Evolutionary conservation across 2,797 vertebrate genomes (phyloP), one percentile per base, ranked within the genome.

Genomic region (Pteropus rufus): DNA sequence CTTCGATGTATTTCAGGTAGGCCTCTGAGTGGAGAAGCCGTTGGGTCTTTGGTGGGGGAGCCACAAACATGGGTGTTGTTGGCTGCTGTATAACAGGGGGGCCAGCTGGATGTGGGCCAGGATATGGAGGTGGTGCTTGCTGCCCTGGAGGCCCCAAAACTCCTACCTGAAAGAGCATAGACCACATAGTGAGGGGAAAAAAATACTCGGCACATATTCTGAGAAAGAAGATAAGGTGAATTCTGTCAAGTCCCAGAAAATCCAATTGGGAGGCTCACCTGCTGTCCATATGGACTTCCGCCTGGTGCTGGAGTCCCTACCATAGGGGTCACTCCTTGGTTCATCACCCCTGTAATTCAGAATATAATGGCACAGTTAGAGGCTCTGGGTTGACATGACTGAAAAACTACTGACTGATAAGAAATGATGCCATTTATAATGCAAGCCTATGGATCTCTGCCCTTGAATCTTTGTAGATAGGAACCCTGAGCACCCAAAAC

Each of bases 21-120:
- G 99, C 99, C 97, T 99, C 99, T 19, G 99, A 99, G 97, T 99
- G 99, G 62, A 99, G 99, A 96, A 99, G 99, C 87, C 99, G 99
- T 96, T 99, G 99, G 87, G 99, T 99, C 98, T 99, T 99, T 92
- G 99, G 99, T 93, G 99, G 99, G 36, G 99, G 99, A 90, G 99
- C 99, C 92, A 99, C 99, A 87, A 99, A 99, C 98, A 99, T 98
- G 1, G 99, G 99, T 1, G 99, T 99, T 79, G 99, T 99, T n/a
- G 99, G 99, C 98, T 99, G 99, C 88, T 99, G 99, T 94, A 99
- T 98, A 2, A 99, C 98, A 1, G 99, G 99, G 89, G 99, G 99
- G 70, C 98, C 99, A 0, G 98, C 88, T 86, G 99, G 99, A 88
- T 99, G 99, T 96, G 99, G 99, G 65, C 99, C 99, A 1, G 99